Conservation (phyloP, 2,113 vertebrate genomes). For the Neoarius graeffei region DNA sequence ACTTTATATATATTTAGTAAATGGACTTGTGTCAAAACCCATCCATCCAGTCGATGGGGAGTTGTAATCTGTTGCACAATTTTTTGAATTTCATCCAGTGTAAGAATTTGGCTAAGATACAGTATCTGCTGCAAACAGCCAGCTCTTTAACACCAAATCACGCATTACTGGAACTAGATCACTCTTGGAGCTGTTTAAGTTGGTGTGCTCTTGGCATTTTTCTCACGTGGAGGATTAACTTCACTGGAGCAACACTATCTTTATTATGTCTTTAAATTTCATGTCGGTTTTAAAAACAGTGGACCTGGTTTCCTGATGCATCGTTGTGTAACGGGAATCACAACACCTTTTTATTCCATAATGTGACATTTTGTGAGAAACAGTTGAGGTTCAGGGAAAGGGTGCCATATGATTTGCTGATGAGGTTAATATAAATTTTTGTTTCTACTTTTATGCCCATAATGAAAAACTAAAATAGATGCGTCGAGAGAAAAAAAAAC, state of each 20-base stretch:
- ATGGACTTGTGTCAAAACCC: not conserved
- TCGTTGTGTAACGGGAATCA: not conserved
- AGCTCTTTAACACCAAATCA: conserved; percentile 13
- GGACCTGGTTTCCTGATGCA: not conserved
- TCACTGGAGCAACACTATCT: not conserved
- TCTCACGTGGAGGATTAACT: not conserved
- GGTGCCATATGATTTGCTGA: no score
- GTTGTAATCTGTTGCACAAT: not conserved
- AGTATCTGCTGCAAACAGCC: not conserved
- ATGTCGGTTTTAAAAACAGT: not conserved
- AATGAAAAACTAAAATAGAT: no score
- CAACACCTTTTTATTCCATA: not conserved
- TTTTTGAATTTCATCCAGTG: not conserved
- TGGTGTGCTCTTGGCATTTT: conserved; percentile 3
- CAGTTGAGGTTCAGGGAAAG: not conserved
- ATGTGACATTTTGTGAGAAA: not conserved
- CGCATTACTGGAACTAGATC: conserved; percentile 1
- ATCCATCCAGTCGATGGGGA: not conserved
- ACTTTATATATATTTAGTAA: not conserved
- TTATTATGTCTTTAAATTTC: not conserved
- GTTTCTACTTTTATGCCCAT: no score
- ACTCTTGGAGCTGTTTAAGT: not conserved
- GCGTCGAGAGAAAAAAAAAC: no score
- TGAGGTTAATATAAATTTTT: no score
- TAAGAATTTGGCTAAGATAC: not conserved